phyloP scores from a whole-genome alignment of 2,113 vertebrate species.

The Tonatia bakeri region DNA sequence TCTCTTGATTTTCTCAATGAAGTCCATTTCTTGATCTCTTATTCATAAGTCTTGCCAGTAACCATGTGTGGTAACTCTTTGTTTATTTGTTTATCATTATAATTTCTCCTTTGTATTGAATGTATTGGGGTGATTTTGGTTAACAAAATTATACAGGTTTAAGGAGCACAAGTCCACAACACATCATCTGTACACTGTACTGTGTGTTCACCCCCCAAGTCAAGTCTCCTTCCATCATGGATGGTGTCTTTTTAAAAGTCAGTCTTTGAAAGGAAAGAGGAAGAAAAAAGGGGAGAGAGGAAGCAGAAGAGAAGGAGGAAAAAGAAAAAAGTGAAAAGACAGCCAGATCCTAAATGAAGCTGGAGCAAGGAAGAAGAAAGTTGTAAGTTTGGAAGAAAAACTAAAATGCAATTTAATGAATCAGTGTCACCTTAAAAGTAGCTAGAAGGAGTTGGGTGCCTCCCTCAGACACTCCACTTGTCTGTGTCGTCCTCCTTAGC shows the following conservation, averaged over 20 bases:
- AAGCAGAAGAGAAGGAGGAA: neutral
- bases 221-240: too few relatives aligned
- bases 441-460: neutral
- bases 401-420: neutral
- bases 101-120: too few relatives aligned
- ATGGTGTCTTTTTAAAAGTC: neutral
- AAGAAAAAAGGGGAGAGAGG: neutral
- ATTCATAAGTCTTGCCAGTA: neutral
- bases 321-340: neutral
- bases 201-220: too few relatives aligned
- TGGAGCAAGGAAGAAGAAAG: neutral
- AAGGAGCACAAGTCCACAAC: too few relatives aligned
- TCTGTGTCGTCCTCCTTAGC: neutral
- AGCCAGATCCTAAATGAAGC: neutral
- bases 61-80: neutral
- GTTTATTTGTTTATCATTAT: too few relatives aligned
- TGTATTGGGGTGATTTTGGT: too few relatives aligned
- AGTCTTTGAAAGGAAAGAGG: conserved; percentile 9
- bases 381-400: neutral
- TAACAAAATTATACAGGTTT: too few relatives aligned
- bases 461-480: neutral
- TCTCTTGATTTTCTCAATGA: neutral
- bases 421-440: neutral
- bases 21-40: neutral
- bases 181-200: too few relatives aligned